A percentile compares a stretch with the other conserved stretches of the same genome.
Conservation (phyloP, 2,797 vertebrate genomes). For the Manis pentadactyla region DNA sequence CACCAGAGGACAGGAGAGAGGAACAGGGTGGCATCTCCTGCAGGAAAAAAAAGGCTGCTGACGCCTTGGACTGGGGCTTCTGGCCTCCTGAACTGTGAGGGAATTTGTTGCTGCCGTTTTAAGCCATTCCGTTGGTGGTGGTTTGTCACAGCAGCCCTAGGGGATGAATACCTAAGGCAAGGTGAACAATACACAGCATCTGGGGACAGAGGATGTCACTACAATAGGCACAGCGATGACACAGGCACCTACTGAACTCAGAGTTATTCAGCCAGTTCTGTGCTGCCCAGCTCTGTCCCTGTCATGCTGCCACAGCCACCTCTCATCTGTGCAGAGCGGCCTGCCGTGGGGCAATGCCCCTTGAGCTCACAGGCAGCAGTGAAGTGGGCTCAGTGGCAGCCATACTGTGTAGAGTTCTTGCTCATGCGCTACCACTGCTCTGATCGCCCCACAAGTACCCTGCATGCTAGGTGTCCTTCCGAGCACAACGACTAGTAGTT, state of each 20-base stretch:
- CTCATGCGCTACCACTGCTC: background rate
- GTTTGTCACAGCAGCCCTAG: background rate
- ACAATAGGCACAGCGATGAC: background rate
- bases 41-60: too few relatives aligned
- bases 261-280: background rate
- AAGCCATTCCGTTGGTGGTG: background rate
- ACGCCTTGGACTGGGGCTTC: background rate
- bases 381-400: background rate
- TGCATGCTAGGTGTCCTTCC: background rate
- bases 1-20: too few relatives aligned
- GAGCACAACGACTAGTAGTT: background rate
- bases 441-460: accelerated
- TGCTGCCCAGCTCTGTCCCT: background rate
- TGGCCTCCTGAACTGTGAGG: background rate
- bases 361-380: background rate
- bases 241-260: background rate
- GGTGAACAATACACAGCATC: background rate
- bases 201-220: background rate
- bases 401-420: background rate
- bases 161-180: background rate
- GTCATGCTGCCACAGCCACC: background rate
- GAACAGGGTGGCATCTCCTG: background rate
- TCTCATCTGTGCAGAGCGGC: background rate
- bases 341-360: background rate
- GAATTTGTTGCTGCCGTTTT: background rate